phyloP scores from a whole-genome alignment of 2,888 invertebrate species.

The Drosophila subsilvestris region DNA sequence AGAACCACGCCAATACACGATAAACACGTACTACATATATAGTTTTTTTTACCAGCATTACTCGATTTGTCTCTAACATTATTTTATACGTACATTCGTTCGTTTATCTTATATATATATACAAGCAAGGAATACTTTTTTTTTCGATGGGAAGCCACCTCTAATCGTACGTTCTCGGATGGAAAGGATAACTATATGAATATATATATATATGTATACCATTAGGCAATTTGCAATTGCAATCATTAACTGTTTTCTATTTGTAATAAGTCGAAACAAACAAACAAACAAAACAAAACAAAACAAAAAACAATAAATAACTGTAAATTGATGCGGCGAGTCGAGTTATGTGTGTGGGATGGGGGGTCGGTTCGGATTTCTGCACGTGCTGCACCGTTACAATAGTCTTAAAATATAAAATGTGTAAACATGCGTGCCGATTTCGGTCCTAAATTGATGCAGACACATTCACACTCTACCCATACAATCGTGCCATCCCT shows the following conservation, averaged over 20 bases:
- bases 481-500: background rate
- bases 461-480: background rate
- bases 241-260: slow-evolving; percentile 78
- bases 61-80: slow-evolving; percentile 30
- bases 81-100: slow-evolving; percentile 12
- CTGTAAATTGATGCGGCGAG: slow-evolving; percentile 46
- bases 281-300: background rate
- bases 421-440: no score
- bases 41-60: slow-evolving; percentile 21
- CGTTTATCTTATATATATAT: slow-evolving; percentile 6
- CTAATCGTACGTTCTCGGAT: slow-evolving; percentile 21
- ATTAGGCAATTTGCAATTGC: slow-evolving; percentile 41
- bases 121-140: slow-evolving; percentile 1
- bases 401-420: background rate
- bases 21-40: slow-evolving; percentile 1
- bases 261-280: slow-evolving; percentile 68
- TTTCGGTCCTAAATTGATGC: no score
- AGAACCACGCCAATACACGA: background rate
- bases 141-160: slow-evolving; percentile 16
- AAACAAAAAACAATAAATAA: slow-evolving; percentile 34
- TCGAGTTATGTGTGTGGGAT: no score
- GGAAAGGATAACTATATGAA: slow-evolving; percentile 16
- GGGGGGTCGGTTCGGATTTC: no score
- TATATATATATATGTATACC: slow-evolving; percentile 45
- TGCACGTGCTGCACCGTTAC: no score